Percentiles rank a stretch among this genome's conserved stretches.
Conservation (phyloP, 2,888 invertebrate species). For the Tupiocoris notatus region DNA sequence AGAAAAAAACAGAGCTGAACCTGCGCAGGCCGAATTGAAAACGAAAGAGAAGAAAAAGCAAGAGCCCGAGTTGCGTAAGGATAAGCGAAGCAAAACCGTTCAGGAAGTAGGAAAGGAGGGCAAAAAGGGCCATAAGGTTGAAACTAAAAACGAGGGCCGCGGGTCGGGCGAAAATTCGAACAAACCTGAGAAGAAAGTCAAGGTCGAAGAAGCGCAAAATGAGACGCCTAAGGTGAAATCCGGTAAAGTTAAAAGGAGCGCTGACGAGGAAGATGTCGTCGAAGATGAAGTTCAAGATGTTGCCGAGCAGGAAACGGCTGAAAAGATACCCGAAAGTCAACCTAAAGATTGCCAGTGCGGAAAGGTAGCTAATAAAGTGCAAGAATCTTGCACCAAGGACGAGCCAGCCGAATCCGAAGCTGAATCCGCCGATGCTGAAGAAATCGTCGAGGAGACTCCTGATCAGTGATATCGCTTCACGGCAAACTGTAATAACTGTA, state of each 20-base stretch:
- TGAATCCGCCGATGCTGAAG: neutral
- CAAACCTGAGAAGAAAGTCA: constrained; percentile 9
- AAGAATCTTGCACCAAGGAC: neutral
- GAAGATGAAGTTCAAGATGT: constrained; percentile 14
- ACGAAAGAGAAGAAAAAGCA: constrained; percentile 5
- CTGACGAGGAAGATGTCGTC: constrained; percentile 1
- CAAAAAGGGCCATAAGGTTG: neutral
- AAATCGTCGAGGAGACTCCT: neutral
- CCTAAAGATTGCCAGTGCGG: neutral
- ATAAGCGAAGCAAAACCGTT: neutral
- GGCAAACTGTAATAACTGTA: neutral
- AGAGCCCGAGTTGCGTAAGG: constrained; percentile 2
- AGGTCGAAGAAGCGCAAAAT: constrained; percentile 9
- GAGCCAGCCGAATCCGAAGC: neutral
- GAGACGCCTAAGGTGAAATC: constrained; percentile 1
- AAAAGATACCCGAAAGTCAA: neutral
- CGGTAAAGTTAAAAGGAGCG: constrained; percentile 32
- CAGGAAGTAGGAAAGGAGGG: neutral
- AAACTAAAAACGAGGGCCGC: neutral
- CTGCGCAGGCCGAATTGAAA: neutral
- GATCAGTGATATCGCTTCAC: neutral
- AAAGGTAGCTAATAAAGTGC: neutral
- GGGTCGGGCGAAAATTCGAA: neutral
- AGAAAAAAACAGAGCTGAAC: neutral
- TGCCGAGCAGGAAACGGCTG: constrained; percentile 1